These are phyloP conservation scores for Peromyscus polionotus DNA, from an alignment of 2,113 vertebrate genomes.

Conservation along the genomic window DNA sequence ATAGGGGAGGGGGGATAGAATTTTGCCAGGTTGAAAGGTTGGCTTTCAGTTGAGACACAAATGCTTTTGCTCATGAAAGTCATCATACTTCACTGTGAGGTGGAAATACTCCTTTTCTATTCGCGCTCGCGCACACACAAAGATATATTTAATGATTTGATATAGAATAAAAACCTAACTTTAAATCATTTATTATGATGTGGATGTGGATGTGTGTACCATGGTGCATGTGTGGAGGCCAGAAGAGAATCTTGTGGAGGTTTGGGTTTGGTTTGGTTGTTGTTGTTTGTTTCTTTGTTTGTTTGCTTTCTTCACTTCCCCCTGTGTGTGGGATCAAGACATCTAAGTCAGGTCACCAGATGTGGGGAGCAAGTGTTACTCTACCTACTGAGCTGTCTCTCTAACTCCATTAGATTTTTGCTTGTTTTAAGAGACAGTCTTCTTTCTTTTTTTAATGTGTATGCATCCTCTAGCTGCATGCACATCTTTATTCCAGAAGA, in stretches of 20 bases:
- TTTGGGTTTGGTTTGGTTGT: not conserved
- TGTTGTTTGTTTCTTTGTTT: not conserved
- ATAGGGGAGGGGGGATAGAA: not conserved
- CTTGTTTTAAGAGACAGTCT: not conserved
- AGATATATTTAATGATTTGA: not conserved
- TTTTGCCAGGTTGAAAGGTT: not conserved
- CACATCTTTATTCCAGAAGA: no score
- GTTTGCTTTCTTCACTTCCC: no score
- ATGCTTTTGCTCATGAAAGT: not conserved
- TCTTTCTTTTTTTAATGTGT: no score
- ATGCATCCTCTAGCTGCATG: no score
- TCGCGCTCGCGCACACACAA: conserved; percentile 7
- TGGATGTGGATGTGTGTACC: no score
- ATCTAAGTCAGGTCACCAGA: not conserved
- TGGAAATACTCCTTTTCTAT: not conserved
- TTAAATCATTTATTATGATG: not conserved
- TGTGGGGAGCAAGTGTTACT: no score
- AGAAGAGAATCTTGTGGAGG: not conserved
- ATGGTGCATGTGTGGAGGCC: not conserved
- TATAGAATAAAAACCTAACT: conserved; percentile 35
- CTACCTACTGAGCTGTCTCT: not conserved
- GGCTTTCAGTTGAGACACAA: not conserved
- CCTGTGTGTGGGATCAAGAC: not conserved
- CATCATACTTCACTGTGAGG: not conserved
- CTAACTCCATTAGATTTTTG: not conserved